Conservation (phyloP, 1,140 invertebrate species). For the Luehdorfia chinensis region DNA sequence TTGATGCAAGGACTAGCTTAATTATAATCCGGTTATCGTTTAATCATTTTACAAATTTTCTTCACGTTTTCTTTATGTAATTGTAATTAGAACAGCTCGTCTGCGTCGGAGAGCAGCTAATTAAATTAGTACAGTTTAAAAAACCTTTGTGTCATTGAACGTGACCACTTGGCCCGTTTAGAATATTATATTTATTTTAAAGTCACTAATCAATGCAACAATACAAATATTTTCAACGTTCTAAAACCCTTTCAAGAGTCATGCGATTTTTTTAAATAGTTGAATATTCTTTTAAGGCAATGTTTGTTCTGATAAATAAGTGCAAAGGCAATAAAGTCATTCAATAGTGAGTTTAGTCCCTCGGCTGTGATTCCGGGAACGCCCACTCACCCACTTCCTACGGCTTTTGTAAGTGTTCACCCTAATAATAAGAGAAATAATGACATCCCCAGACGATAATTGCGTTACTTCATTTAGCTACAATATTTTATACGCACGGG, state of each 20-base stretch:
- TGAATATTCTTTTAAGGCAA: too few relatives aligned
- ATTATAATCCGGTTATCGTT: not conserved
- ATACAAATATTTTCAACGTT: too few relatives aligned
- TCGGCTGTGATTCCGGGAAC: not conserved
- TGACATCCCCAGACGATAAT: constrained; percentile 45
- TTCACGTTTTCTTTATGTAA: constrained; percentile 18
- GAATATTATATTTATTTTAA: too few relatives aligned
- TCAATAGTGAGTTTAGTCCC: constrained; percentile 1
- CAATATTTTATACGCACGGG: constrained; percentile 29
- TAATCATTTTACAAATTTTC: not conserved
- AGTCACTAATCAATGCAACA: too few relatives aligned
- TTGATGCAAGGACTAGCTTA: too few relatives aligned
- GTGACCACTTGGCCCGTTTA: constrained; percentile 45
- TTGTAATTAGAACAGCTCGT: constrained; percentile 34
- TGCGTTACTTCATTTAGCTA: constrained; percentile 54
- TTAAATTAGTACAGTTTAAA: constrained; percentile 57
- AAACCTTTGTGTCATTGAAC: constrained; percentile 45
- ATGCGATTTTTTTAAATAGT: too few relatives aligned
- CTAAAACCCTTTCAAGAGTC: too few relatives aligned
- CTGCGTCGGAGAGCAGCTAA: constrained; percentile 42
- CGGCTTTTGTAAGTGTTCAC: too few relatives aligned
- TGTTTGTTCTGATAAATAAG: too few relatives aligned
- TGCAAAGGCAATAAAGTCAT: too few relatives aligned
- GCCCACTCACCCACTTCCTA: too few relatives aligned
- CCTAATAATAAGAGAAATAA: too few relatives aligned